Percentiles rank a stretch among this genome's conserved stretches.
phyloP scores from a whole-genome alignment of 2,113 vertebrate genomes.

The human region GRCh38 chr1:144937001-144937500 shows the following conservation, averaged over 20 bases:
- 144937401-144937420: neutral
- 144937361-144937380: neutral
- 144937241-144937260: neutral
- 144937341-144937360: neutral
- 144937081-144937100: neutral
- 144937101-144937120: neutral
- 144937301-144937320: neutral
- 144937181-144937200: neutral
- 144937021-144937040: conserved; percentile 31
- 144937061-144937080: conserved; percentile 32
- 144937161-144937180: conserved; percentile 13
- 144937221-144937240: neutral
- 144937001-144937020: conserved; percentile 39
- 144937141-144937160: neutral
- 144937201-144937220: conserved; percentile 24
- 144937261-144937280: neutral
- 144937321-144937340: neutral
- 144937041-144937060: conserved; percentile 44
- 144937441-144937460: neutral
- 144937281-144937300: neutral
- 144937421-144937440: neutral
- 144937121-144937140: neutral
- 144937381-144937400: neutral
- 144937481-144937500: neutral
- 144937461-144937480: neutral